Evolutionary conservation across 1,140 invertebrate genomes (phyloP), one percentile per base, ranked within the genome.

Genomic region (Plodia interpunctella): DNA sequence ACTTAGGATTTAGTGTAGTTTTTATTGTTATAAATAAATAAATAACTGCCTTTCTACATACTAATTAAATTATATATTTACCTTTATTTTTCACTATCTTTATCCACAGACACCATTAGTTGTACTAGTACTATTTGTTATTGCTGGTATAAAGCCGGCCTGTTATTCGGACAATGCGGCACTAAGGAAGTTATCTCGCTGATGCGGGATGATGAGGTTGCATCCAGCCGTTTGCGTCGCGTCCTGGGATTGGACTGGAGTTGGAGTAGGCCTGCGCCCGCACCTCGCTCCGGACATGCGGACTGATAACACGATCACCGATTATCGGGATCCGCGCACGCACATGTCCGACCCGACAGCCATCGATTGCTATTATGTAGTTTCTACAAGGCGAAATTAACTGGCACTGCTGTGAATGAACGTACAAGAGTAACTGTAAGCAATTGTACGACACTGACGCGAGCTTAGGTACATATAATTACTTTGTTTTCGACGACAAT

Each of bases 221-320:
- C 15, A 55, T 66, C 59, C 74, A 72, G 68, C 67, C 74, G 75
- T 51, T 28, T 70, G 60, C 62, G 68, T 44, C 63, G 74, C 67
- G 72, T 68, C 70, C 74, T 73, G 72, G 66, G 71, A 63, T 64
- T 66, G 63, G 70, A 84, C 64, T 83, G 82, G 78, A 59, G 35
- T 62, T 70, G 30, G 30, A 62, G 59, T 61, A 66, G 49, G 76
- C 57, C 72, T 59, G 57, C 63, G 66, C 52, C 59, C 57, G 60
- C 15, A 32, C 49, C 67, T 65, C 59, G 61, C 72, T 73, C 72
- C 79, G 81, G 78, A 80, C 78, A 80, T 62, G 70, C 81, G 81
- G 80, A 81, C 83, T 66, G 85, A 86, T 86, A 86, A 79, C 74
- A 58, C 75, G 78, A 86, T 84, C 79, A 70, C 18, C 70, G 80